Evolutionary conservation across 2,888 invertebrate species (phyloP).

Genomic region (Dynastes hyllus): DNA sequence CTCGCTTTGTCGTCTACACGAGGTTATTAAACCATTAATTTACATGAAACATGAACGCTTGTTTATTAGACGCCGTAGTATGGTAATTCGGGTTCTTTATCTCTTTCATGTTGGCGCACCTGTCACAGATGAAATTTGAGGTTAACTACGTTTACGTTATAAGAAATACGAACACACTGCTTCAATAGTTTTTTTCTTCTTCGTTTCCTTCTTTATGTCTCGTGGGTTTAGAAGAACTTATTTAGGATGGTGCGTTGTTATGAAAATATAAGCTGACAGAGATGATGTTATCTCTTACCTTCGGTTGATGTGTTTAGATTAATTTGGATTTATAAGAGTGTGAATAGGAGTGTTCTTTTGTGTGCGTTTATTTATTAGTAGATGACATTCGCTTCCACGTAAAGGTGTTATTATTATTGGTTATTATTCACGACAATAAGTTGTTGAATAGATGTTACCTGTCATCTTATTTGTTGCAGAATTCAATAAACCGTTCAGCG

Average conservation of each 20-base stretch:
- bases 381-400: neutral
- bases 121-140: constrained; percentile 44
- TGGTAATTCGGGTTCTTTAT: constrained; percentile 42
- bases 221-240: neutral
- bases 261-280: constrained; percentile 23
- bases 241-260: constrained; percentile 5
- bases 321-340: neutral
- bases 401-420: neutral
- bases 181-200: neutral
- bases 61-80: constrained; percentile 46
- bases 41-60: constrained; percentile 47
- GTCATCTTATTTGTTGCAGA: neutral
- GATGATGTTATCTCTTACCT: constrained; percentile 9
- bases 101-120: constrained; percentile 38
- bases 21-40: constrained; percentile 52
- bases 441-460: neutral
- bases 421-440: neutral
- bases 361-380: constrained; percentile 8
- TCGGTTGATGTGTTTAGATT: constrained; percentile 11
- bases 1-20: constrained; percentile 33
- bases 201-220: constrained; percentile 5
- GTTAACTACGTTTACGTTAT: constrained; percentile 29
- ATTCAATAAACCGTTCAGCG: neutral
- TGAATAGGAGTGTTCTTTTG: neutral
- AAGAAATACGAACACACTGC: neutral